A percentile compares a stretch with the other conserved stretches of the same genome.
phyloP scores from a whole-genome alignment of 1,140 invertebrate genomes.

The Fopius arisanus region DNA sequence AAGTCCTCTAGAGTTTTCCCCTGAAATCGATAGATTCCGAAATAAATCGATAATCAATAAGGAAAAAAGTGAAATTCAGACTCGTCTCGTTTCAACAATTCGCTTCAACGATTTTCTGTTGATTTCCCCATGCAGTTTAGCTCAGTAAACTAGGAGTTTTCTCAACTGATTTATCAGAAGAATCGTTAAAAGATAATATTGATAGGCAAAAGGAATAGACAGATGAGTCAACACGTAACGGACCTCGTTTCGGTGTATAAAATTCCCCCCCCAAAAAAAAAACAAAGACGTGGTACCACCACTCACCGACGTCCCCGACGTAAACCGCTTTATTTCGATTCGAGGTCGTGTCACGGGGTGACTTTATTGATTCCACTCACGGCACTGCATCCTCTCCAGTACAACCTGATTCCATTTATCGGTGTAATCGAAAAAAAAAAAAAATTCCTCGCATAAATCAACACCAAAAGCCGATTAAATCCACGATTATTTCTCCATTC shows the following conservation, averaged over 20 bases:
- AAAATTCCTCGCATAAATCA: constrained; percentile 16
- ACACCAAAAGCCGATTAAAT: neutral
- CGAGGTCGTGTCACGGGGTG: constrained; percentile 31
- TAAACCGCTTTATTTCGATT: constrained; percentile 48
- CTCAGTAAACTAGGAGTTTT: too few species aligned
- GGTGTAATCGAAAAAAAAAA: too few species aligned
- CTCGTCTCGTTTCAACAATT: too few species aligned
- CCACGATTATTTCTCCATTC: neutral
- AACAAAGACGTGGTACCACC: constrained; percentile 36
- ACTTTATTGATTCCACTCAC: constrained; percentile 47
- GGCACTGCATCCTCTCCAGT: constrained; percentile 24
- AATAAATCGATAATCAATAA: too few species aligned
- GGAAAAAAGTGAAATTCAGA: too few species aligned
- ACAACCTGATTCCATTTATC: constrained; percentile 22
- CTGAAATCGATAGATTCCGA: too few species aligned
- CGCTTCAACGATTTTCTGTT: too few species aligned
- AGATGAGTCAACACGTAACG: neutral
- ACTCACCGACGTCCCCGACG: constrained; percentile 50
- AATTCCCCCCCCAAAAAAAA: constrained; percentile 5
- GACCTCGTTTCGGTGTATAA: neutral
- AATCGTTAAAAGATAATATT: neutral
- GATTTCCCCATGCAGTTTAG: too few species aligned
- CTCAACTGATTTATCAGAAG: neutral
- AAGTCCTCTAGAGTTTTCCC: too few species aligned
- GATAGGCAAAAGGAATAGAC: neutral